These are phyloP conservation scores for Pollenia angustigena DNA, from an alignment of 2,888 invertebrate species.

Conservation along the genomic window DNA sequence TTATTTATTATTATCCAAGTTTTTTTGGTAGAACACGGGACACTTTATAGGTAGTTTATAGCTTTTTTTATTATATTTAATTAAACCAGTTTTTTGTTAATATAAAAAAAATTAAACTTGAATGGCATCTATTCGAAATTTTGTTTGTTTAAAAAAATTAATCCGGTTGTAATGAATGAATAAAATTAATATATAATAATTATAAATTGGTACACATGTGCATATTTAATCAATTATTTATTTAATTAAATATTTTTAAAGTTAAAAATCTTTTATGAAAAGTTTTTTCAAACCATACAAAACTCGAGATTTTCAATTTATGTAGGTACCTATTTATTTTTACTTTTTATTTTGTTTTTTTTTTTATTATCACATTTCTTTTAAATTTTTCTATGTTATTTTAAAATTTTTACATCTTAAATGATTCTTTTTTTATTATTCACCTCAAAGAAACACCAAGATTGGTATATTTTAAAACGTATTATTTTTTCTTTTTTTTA, in stretches of 20 bases:
- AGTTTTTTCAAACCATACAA: background rate
- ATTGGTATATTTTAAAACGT: no score
- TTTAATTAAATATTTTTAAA: background rate
- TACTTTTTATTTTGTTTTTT: no score
- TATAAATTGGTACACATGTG: background rate
- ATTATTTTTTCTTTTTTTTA: no score
- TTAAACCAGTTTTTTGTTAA: conserved; percentile 27
- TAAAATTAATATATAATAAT: no score
- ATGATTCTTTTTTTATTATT: no score
- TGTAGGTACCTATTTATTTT: no score
- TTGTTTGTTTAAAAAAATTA: background rate
- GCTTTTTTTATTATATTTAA: conserved; percentile 18
- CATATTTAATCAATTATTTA: background rate
- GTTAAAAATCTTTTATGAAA: background rate
- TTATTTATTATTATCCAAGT: no score
- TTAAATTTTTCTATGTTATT: no score
- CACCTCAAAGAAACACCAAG: no score
- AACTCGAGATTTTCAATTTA: no score
- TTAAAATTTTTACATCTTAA: no score
- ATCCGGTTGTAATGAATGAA: background rate
- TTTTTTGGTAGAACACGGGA: background rate
- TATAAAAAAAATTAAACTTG: conserved; percentile 31
- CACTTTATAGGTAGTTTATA: background rate
- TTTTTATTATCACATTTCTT: no score
- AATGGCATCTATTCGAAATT: background rate